phyloP scores from a whole-genome alignment of 2,113 vertebrate species.

The Corythaixoides concolor region DNA sequence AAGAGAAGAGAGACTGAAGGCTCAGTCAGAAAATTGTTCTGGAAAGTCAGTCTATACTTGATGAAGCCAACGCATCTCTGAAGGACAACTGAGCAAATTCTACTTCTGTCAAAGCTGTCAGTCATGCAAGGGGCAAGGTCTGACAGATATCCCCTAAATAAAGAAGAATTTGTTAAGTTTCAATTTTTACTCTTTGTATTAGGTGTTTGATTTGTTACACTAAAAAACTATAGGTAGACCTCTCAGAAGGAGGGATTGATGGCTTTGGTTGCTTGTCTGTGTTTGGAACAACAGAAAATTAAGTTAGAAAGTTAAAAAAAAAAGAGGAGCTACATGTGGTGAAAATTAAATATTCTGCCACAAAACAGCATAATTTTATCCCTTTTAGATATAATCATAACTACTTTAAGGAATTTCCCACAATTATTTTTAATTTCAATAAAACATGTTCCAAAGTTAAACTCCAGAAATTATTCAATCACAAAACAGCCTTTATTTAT shows the following conservation, averaged over 20 bases:
- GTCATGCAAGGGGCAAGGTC: background rate
- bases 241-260: background rate
- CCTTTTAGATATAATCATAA: background rate
- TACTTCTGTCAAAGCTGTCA: background rate
- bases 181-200: background rate
- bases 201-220: background rate
- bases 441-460: background rate
- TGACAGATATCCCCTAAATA: background rate
- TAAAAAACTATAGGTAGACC: background rate
- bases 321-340: background rate
- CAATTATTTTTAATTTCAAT: constrained; percentile 17
- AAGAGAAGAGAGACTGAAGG: background rate
- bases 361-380: background rate
- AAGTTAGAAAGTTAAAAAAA: background rate
- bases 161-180: background rate
- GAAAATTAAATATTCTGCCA: background rate
- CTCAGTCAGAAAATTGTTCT: background rate
- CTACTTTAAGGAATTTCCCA: background rate
- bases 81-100: background rate
- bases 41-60: background rate
- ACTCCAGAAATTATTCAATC: background rate
- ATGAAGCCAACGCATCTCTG: background rate
- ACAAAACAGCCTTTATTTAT: background rate
- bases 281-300: background rate
- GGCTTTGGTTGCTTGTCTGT: background rate